Evolutionary conservation across 2,888 invertebrate genomes (phyloP), one percentile per base, ranked within the genome.

Genomic region (Phyto melanocephala): DNA sequence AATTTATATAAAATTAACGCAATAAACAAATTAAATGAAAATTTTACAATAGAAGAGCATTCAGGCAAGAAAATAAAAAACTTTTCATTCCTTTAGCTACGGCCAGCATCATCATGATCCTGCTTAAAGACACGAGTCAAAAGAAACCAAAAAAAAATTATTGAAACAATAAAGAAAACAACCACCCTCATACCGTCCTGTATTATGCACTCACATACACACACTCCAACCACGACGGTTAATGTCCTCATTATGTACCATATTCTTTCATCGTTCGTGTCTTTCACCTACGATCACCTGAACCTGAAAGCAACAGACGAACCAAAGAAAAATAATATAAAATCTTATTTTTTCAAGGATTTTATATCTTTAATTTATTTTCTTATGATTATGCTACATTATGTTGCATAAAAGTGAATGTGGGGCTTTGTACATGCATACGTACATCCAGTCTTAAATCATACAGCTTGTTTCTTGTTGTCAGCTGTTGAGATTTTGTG

Each of bases 401-500:
- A 35, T 67, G 72, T 80, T 67, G 24, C 24, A 37, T 50, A 33
- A 47, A 15, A 13, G 13, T 45, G 28, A 5, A 58, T 72, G 24
- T 47, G 56, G 28, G 28, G 28, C n/a, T n/a, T n/a, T 35, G 24
- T 24, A n/a, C 45, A 10, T 17, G 37, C 45, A n/a, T 78, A 11
- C 15, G 40, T 35, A 35, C 47, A 35, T 67, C 60, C 42, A 28
- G 54, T 15, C 42, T 75, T 17, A 22, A 62, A 68, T 68, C 37
- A 80, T 76, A 22, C 72, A 81, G 77, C 62, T 72, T 81, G 77
- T 68, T 72, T 47, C 33, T 42, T 74, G 78, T 81, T 74, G 81
- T 81, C 81, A 81, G 81, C 81, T 81, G 81, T 81, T 81, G n/a
- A 37, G 24, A 54, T 65, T 71, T 62, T 45, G 28, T 63, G 37